phyloP scores from a whole-genome alignment of 2,888 invertebrate species.

The Meandrusa payeni region DNA sequence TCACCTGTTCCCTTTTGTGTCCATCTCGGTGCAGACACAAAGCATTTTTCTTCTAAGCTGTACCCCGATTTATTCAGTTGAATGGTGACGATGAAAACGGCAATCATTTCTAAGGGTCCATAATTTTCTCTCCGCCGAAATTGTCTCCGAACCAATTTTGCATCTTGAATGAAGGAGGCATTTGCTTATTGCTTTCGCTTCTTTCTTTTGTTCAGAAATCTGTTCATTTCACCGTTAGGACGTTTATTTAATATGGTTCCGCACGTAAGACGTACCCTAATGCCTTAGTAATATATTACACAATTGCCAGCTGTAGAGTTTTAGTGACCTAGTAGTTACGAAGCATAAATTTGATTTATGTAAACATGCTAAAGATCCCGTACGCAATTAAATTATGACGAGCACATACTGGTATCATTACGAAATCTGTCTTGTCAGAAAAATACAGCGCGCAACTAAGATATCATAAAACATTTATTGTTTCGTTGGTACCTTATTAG shows the following conservation, averaged over 20 bases:
- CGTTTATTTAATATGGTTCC: neutral
- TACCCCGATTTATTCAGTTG: slow-evolving; percentile 39
- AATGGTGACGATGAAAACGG: slow-evolving; percentile 36
- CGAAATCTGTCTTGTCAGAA: slow-evolving; percentile 6
- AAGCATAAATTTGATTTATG: slow-evolving; percentile 13
- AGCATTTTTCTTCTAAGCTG: slow-evolving; percentile 30
- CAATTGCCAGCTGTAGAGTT: slow-evolving; percentile 8
- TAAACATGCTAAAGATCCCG: slow-evolving; percentile 16
- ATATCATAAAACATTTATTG: too few relatives aligned
- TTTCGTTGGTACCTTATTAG: too few relatives aligned
- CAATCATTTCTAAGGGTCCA: slow-evolving; percentile 53
- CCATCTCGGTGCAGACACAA: slow-evolving; percentile 17
- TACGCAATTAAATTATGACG: slow-evolving; percentile 9
- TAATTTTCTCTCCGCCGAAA: slow-evolving; percentile 50
- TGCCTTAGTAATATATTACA: too few relatives aligned
- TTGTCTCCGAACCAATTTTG: slow-evolving; percentile 69
- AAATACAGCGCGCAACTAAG: too few relatives aligned
- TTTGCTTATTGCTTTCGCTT: slow-evolving; percentile 71
- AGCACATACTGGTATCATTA: slow-evolving; percentile 9
- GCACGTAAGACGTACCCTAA: too few relatives aligned
- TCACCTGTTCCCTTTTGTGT: slow-evolving; percentile 22
- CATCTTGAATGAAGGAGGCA: slow-evolving; percentile 71
- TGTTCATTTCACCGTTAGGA: slow-evolving; percentile 37
- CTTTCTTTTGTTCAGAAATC: slow-evolving; percentile 60
- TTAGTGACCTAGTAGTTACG: slow-evolving; percentile 10